A percentile compares a stretch with the other conserved stretches of the same genome.
phyloP scores from a whole-genome alignment of 2,888 invertebrate species.

The Pammene fasciana region DNA sequence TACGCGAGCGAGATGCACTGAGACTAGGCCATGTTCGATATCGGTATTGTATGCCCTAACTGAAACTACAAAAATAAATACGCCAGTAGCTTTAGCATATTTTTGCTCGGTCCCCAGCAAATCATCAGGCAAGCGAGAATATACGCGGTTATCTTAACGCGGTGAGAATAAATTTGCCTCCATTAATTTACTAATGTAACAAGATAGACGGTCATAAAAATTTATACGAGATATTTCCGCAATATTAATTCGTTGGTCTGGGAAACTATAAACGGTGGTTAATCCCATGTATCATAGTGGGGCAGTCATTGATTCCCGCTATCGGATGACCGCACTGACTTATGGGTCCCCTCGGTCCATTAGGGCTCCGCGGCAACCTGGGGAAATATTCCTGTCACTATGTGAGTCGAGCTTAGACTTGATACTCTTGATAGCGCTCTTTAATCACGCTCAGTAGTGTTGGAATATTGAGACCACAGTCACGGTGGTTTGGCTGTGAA shows the following conservation, averaged over 20 bases:
- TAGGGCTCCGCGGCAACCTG: conserved; percentile 50
- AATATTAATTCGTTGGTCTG: conserved; percentile 74
- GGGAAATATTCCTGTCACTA: background rate
- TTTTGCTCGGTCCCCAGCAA: background rate
- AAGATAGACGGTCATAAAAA: conserved; percentile 58
- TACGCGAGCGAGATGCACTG: too few relatives aligned
- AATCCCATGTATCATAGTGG: conserved; percentile 79
- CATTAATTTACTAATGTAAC: conserved; percentile 41
- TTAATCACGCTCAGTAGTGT: background rate
- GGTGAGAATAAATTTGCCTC: conserved; percentile 29
- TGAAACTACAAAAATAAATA: too few relatives aligned
- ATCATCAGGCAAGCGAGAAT: background rate
- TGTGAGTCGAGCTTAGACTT: background rate
- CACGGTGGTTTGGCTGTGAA: background rate
- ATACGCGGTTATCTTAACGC: conserved; percentile 9
- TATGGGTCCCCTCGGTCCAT: conserved; percentile 75
- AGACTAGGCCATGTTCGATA: too few relatives aligned
- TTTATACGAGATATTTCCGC: conserved; percentile 72
- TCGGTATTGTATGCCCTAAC: too few relatives aligned
- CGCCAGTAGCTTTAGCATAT: too few relatives aligned
- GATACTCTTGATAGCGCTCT: background rate
- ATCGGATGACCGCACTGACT: conserved; percentile 75
- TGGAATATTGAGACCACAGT: background rate
- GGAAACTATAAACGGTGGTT: conserved; percentile 79
- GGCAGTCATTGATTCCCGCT: conserved; percentile 81